Evolutionary conservation across 1,140 invertebrate genomes (phyloP).

Genomic region (Drosophila lowei): DNA sequence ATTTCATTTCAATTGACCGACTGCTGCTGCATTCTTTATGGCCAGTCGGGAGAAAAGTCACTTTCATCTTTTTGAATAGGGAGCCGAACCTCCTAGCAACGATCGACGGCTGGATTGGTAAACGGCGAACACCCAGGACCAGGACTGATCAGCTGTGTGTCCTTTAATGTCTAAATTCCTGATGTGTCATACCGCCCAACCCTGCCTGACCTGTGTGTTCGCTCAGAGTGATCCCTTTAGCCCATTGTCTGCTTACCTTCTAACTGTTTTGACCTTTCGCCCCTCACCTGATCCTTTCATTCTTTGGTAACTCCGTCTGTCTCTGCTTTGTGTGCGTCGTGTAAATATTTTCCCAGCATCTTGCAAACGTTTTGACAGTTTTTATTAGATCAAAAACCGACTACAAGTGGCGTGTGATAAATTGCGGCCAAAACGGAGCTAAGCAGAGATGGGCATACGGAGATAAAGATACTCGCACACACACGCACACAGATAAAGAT

Average conservation of each 20-base stretch:
- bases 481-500: conserved; percentile 9
- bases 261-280: conserved; percentile 51
- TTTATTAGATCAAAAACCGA: conserved; percentile 76
- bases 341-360: conserved; percentile 79
- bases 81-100: conserved; percentile 43
- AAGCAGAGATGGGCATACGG: conserved; percentile 34
- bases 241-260: conserved; percentile 46
- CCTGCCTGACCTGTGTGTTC: conserved; percentile 27
- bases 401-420: conserved; percentile 77
- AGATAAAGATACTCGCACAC: conserved; percentile 24
- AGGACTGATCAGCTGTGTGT: conserved; percentile 51
- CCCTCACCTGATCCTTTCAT: conserved; percentile 4
- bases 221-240: conserved; percentile 35
- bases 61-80: conserved; percentile 77
- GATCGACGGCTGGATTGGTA: no score
- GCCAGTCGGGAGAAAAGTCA: conserved; percentile 51
- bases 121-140: neutral
- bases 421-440: conserved; percentile 67
- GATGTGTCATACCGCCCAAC: conserved; percentile 77
- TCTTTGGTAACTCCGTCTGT: neutral
- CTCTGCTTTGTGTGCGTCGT: conserved; percentile 40
- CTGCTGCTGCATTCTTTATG: conserved; percentile 41
- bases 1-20: conserved; percentile 66
- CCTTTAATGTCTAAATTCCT: conserved; percentile 71
- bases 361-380: conserved; percentile 81